These are phyloP conservation scores for Spongia lamella DNA, from an alignment of 37 sponge, comb jelly and placozoan genomes.

Conservation along the genomic window DNA sequence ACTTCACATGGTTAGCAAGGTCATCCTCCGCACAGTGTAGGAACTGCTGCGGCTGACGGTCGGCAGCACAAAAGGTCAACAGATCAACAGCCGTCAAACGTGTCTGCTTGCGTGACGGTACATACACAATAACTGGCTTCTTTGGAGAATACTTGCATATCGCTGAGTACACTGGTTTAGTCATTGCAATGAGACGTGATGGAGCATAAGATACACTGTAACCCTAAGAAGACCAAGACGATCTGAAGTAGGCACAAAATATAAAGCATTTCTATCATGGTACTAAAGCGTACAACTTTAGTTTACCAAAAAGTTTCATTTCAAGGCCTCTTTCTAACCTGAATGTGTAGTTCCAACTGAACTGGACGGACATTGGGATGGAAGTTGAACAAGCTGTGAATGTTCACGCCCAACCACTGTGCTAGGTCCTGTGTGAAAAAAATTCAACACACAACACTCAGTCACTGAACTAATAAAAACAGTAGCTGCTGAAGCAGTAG, in stretches of 20 bases:
- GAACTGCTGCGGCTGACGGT: slow-evolving; percentile 88
- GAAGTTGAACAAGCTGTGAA: slow-evolving; percentile 89
- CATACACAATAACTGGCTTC: slow-evolving; percentile 92
- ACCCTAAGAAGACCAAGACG: slow-evolving; percentile 42
- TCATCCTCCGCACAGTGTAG: slow-evolving; percentile 90
- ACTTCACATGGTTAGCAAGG: slow-evolving; percentile 74
- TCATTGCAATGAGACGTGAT: slow-evolving; percentile 96
- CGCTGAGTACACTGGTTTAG: slow-evolving; percentile 92
- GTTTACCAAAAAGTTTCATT: too few relatives aligned
- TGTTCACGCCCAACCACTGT: slow-evolving; percentile 92
- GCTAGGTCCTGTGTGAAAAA: slow-evolving; percentile 75
- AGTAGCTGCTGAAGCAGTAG: background rate
- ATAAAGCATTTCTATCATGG: too few relatives aligned
- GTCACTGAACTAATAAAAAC: background rate
- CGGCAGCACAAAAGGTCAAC: slow-evolving; percentile 89
- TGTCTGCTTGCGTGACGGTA: slow-evolving; percentile 96
- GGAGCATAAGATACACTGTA: slow-evolving; percentile 91
- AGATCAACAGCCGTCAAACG: slow-evolving; percentile 94
- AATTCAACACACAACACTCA: background rate
- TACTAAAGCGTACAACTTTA: too few relatives aligned
- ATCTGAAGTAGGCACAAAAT: background rate
- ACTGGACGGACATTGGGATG: slow-evolving; percentile 95
- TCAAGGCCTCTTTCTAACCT: slow-evolving; percentile 21
- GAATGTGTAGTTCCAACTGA: slow-evolving; percentile 96
- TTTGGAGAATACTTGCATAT: slow-evolving; percentile 85